Base-by-base conservation (phyloP, 2,113 vertebrate genomes). In the Oryzias curvinotus region DNA sequence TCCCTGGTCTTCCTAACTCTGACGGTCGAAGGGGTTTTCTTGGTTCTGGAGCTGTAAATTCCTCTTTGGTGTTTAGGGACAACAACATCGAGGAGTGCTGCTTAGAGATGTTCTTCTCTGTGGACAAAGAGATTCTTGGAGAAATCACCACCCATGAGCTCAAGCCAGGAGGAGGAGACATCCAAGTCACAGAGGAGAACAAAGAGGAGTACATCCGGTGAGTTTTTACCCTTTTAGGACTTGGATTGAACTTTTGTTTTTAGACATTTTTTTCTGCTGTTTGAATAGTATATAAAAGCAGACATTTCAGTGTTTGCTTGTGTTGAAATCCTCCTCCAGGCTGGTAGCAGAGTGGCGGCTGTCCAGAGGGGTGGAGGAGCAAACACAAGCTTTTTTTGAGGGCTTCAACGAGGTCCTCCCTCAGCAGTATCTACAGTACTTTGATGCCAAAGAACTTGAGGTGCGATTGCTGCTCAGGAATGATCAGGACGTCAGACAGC, bases 181-280 rank as follows among this genome's bases (percentile, higher is more conserved):
- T 99, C 77, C 92, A 94, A 47, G 97, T 99, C 75, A 99, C 95
- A 4, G 97, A 99, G 87, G 96, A 98, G 88, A 99, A 98, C 82
- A 99, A 99, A 87, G 97, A 99, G 57, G 97, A 99, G 69, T 99
- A 99, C 50, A 98, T 98, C 85, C 95, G 93, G 97, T 98, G 71
- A 21, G 71, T 52, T 70, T 23, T 15, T 4, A 6, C 13, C 43
- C 17, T 46, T 47, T 21, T 30, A 25, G 3, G 43, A 18, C 10
- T n/a, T 5, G 7, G 5, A 0, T 21, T 45, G 16, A 14, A 21
- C 23, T 45, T 58, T 42, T 52, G 3, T 53, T 2, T 3, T 23
- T 23, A 23, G 15, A 4, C n/a, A 10, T 53, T 16, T 53, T 53
- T 23, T 7, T 49, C 18, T 14, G 12, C 19, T 19, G 14, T 23